These are phyloP conservation scores for Hephaestus fuliginosus DNA, from an alignment of 2,797 vertebrate species.

Conservation along the genomic window DNA sequence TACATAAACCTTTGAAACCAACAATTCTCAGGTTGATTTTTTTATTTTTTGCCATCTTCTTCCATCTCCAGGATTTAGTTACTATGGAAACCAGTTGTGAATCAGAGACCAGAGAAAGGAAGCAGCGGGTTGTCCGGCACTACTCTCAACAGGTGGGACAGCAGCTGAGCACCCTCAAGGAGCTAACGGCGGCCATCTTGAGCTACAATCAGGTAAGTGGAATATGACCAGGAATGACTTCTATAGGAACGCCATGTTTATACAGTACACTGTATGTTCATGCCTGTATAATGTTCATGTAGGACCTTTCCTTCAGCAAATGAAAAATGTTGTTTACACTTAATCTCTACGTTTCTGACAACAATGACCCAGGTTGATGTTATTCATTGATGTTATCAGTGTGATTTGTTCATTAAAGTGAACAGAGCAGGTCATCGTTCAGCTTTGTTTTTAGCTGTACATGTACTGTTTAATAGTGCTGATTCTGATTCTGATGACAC, in stretches of 20 bases:
- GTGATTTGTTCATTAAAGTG: neutral
- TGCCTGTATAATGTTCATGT: neutral
- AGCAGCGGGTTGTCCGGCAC: conserved; percentile 28
- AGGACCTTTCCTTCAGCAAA: neutral
- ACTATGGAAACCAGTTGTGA: conserved; percentile 46
- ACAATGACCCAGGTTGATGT: no score
- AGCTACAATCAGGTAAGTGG: conserved; percentile 78
- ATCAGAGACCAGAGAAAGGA: conserved; percentile 60
- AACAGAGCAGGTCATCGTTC: neutral
- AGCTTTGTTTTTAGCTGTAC: no score
- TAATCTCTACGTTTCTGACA: neutral
- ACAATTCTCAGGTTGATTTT: neutral
- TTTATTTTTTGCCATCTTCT: neutral
- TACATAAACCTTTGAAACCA: neutral
- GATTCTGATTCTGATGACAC: neutral
- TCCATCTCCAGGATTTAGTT: conserved; percentile 79
- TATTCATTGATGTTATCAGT: no score
- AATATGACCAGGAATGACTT: conserved; percentile 39
- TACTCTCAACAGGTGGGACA: conserved; percentile 65
- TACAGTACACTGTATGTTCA: neutral
- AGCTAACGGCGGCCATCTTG: conserved; percentile 81
- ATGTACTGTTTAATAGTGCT: no score
- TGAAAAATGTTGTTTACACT: neutral
- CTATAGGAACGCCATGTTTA: no score
- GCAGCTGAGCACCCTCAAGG: conserved; percentile 73